Base-by-base conservation (phyloP, 2,888 invertebrate species). In the Troglohyphantes excavatus region DNA sequence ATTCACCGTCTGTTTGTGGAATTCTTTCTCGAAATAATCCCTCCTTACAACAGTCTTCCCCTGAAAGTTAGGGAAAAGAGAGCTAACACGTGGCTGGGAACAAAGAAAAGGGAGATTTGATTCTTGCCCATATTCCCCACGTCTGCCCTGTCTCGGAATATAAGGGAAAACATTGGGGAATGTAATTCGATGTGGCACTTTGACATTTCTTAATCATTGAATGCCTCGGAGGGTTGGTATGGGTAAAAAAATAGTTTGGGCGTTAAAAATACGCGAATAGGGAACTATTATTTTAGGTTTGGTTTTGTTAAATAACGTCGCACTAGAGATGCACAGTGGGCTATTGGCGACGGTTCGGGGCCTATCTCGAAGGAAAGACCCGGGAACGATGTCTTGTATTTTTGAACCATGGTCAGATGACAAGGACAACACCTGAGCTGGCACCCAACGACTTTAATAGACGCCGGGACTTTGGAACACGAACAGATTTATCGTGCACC, bases 131-230 rank as follows among this genome's bases (percentile, higher is more conserved):
- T 23, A 23, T 19, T 33, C 9, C 33, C 33, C 39, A 33, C 13
- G 19, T 65, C 23, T 63, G 21, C 11, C 65, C 19, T 19, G 21
- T 19, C 23, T n/a, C 19, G 33, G 26, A 2, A 46, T 7, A 21
- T 13, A 23, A 39, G n/a, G 11, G 21, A 70, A 70, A n/a, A 39
- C 68, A 29, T 70, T 9, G 33, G 39, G 68, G 39, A 19, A 70
- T 43, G 3, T 33, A 33, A 33, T 70, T 75, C 19, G 75, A n/a
- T 11, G 23, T 33, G 68, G 81, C 67, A 26, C 27, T 81, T 81
- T 81, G 81, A 81, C 81, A 81, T 81, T 46, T 81, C 68, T 68
- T 68, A 81, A 68, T 81, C 81, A 81, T 81, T 81, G 68, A 68
- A 68, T 59, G 68, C 29, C 27, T 43, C 6, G 29, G 11, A 61